phyloP scores from a whole-genome alignment of 2,888 invertebrate genomes.

The Meandrusa payeni region DNA sequence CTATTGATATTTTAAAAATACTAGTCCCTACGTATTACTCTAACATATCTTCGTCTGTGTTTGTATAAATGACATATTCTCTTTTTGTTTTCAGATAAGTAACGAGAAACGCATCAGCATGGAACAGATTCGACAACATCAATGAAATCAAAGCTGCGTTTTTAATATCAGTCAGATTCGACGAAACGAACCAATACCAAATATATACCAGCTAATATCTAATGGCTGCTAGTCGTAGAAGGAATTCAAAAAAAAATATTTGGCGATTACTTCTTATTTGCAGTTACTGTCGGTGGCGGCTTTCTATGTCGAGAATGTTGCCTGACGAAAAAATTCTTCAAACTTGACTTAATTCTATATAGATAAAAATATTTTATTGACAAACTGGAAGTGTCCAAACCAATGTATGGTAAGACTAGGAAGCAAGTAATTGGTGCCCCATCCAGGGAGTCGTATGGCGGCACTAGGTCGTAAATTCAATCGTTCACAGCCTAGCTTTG shows the following conservation, averaged over 20 bases:
- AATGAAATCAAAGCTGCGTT: not conserved
- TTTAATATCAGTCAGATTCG: not conserved
- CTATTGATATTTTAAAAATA: no score
- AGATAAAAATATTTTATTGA: slow-evolving; percentile 30
- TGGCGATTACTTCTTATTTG: slow-evolving; percentile 66
- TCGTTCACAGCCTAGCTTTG: slow-evolving; percentile 77
- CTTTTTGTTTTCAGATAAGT: slow-evolving; percentile 13
- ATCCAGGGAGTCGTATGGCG: slow-evolving; percentile 77
- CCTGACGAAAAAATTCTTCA: slow-evolving; percentile 66
- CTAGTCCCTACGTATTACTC: no score
- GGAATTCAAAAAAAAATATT: slow-evolving; percentile 62
- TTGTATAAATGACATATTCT: no score
- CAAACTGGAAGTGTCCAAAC: slow-evolving; percentile 45
- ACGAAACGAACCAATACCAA: slow-evolving; percentile 1
- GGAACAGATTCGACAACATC: not conserved
- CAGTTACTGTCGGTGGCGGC: slow-evolving; percentile 58
- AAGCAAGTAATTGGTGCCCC: slow-evolving; percentile 60
- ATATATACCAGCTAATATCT: slow-evolving; percentile 1
- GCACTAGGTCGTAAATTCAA: slow-evolving; percentile 66
- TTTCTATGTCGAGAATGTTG: slow-evolving; percentile 57
- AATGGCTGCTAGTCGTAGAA: slow-evolving; percentile 61
- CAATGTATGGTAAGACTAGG: slow-evolving; percentile 72
- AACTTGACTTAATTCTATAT: slow-evolving; percentile 54
- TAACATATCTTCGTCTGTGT: no score
- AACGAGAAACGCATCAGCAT: not conserved